phyloP scores from a whole-genome alignment of 2,113 vertebrate genomes.

The Leptocoma aspasia region DNA sequence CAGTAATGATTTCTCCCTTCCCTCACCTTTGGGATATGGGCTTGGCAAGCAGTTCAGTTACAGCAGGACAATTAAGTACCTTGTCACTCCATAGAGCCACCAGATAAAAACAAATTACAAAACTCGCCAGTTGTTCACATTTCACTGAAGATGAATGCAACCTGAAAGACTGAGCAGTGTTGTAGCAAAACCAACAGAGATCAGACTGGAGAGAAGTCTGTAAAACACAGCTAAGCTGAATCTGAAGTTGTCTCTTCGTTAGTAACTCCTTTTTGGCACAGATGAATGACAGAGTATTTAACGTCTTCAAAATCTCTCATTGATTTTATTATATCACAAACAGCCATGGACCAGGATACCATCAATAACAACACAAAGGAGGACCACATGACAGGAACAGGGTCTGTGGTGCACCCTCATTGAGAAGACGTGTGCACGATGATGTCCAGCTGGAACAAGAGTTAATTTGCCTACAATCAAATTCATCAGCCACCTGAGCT shows the following conservation, averaged over 20 bases:
- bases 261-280: neutral
- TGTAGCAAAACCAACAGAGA: neutral
- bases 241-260: neutral
- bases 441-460: neutral
- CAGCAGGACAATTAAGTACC: neutral
- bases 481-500: neutral
- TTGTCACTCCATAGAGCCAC: neutral
- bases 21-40: neutral
- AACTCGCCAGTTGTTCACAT: neutral
- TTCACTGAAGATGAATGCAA: neutral
- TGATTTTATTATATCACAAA: neutral
- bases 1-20: conserved; percentile 10
- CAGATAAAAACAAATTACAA: conserved; percentile 1
- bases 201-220: neutral
- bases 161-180: neutral
- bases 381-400: neutral
- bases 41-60: neutral
- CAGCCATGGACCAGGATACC: neutral
- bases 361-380: neutral
- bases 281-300: neutral
- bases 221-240: neutral
- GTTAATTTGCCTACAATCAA: neutral
- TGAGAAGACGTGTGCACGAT: fast-evolving
- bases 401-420: neutral
- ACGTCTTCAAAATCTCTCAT: neutral